These are phyloP conservation scores for Drosophila repletoides DNA, from an alignment of 1,140 invertebrate genomes.

Conservation along the genomic window DNA sequence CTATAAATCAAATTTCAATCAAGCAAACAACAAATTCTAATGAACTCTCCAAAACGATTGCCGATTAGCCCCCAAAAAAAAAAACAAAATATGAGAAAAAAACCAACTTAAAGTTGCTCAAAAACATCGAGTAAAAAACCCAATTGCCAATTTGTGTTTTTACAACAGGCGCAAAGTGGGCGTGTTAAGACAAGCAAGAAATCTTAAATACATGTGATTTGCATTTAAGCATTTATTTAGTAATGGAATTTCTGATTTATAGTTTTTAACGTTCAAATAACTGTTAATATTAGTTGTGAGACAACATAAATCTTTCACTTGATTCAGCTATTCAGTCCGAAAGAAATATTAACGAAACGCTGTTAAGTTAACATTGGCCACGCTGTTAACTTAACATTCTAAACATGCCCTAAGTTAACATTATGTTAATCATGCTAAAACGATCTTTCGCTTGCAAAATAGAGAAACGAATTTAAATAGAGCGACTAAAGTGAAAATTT, in stretches of 20 bases:
- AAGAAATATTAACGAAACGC: too few species aligned
- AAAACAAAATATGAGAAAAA: not conserved
- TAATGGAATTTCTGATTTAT: not conserved
- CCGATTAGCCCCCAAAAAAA: slow-evolving; percentile 3
- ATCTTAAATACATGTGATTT: not conserved
- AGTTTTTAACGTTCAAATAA: not conserved
- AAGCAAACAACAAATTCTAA: slow-evolving; percentile 52
- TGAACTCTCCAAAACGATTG: slow-evolving; percentile 37
- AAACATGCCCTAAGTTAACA: too few species aligned
- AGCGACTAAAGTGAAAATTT: too few species aligned
- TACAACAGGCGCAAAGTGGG: slow-evolving; percentile 11
- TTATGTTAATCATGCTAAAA: too few species aligned
- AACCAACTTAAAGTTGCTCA: too few species aligned
- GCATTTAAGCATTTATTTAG: not conserved
- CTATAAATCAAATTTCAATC: slow-evolving; percentile 48
- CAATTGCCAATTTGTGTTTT: slow-evolving; percentile 11
- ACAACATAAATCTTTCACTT: too few species aligned
- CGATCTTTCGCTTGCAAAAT: too few species aligned
- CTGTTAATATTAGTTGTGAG: too few species aligned
- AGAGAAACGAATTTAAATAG: too few species aligned
- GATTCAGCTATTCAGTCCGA: too few species aligned
- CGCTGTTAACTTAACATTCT: too few species aligned
- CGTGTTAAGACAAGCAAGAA: not conserved
- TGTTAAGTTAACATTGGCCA: too few species aligned
- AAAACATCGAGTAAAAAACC: not conserved